Evolutionary conservation across 2,113 vertebrate species (phyloP).

Genomic region (Dasypus novemcinctus): DNA sequence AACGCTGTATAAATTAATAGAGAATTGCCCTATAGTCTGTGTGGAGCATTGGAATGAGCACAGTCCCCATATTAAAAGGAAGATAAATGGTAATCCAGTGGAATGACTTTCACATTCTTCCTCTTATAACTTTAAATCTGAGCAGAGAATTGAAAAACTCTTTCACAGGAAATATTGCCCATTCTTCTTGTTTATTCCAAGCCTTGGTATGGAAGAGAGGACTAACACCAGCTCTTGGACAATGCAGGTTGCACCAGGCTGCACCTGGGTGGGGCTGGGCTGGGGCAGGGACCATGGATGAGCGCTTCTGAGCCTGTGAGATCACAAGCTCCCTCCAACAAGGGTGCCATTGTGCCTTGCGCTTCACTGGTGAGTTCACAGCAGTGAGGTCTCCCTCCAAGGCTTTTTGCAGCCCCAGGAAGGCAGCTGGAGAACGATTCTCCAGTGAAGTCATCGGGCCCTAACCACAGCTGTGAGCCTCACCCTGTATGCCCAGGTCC

Average conservation of each 20-base stretch:
- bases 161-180: not conserved
- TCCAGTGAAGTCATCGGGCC: conserved; percentile 73
- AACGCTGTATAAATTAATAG: conserved; percentile 6
- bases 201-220: not conserved
- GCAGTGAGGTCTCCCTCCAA: conserved; percentile 49
- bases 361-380: conserved; percentile 76
- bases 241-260: not conserved
- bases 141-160: not conserved
- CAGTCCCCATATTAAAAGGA: not conserved
- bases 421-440: conserved; percentile 77
- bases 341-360: conserved; percentile 50
- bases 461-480: conserved; percentile 62
- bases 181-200: not conserved
- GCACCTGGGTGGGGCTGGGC: not conserved
- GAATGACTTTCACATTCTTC: not conserved
- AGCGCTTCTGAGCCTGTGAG: conserved; percentile 34
- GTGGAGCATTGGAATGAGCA: not conserved
- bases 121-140: not conserved
- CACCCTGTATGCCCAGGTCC: conserved; percentile 37
- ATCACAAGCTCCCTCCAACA: conserved; percentile 58
- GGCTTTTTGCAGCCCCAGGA: conserved; percentile 67
- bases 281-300: not conserved
- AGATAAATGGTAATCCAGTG: not conserved
- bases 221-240: not conserved
- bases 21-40: not conserved